Percentiles rank a stretch among this genome's conserved stretches.
Conservation (phyloP, 2,888 invertebrate species). For the Zele albiditarsus region DNA sequence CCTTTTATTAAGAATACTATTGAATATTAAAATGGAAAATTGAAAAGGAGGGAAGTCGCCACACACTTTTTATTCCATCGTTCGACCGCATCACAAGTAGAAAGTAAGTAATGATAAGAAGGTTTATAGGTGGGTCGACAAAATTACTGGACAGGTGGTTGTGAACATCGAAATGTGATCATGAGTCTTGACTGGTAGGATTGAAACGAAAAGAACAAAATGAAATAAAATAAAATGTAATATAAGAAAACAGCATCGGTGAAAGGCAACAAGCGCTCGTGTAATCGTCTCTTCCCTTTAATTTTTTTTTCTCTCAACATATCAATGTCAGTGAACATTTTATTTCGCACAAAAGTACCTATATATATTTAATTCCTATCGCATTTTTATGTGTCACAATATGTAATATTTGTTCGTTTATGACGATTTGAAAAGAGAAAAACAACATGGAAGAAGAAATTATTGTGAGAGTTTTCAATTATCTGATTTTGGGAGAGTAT, state of each 20-base stretch:
- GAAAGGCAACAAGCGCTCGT: too few species aligned
- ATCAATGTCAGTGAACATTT: neutral
- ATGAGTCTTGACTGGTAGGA: neutral
- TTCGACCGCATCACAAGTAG: too few species aligned
- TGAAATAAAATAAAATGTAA: too few species aligned
- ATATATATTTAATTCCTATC: too few species aligned
- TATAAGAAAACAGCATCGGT: too few species aligned
- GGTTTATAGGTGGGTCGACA: neutral
- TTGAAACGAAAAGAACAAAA: too few species aligned
- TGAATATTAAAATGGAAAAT: too few species aligned
- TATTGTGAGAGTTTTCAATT: neutral
- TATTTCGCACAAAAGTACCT: too few species aligned
- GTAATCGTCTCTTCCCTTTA: too few species aligned
- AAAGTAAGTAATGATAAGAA: neutral
- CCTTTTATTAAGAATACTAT: too few species aligned
- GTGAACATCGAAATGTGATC: neutral
- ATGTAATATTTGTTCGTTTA: neutral
- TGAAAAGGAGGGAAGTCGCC: neutral
- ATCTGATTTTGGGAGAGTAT: slow-evolving; percentile 10
- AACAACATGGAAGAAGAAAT: too few species aligned
- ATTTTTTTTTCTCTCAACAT: neutral
- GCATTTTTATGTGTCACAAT: too few species aligned
- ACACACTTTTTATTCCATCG: neutral
- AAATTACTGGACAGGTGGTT: neutral
- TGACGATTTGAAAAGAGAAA: neutral